Base-by-base conservation (phyloP, 2,888 invertebrate species). In the Drosophila koepferae region DNA sequence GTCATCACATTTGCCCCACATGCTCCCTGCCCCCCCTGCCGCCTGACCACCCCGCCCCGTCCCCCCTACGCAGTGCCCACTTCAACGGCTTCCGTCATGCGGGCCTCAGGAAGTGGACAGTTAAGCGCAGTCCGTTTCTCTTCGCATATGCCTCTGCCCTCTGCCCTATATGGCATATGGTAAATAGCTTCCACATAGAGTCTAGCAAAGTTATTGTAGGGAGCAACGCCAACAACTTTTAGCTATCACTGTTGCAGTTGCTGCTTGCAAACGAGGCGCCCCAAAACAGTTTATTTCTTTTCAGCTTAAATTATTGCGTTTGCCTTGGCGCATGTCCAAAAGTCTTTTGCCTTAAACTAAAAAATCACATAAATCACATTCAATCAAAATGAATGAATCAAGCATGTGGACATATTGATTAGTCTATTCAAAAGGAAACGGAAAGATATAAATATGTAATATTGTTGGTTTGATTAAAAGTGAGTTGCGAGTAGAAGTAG, bases 91-190 rank as follows among this genome's bases (percentile, higher is more conserved):
- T 82, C 88, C 88, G 89, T 81, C 75, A 86, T 90, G 86, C 83
- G 86, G 85, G 87, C 65, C 51, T 63, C 86, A 91, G 89, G 89
- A 90, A 90, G 86, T 90, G 83, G 77, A 90, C 89, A 90, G 89
- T 89, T 89, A 90, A 88, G 86, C 68, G 46, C 51, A 60, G 23
- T 59, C 41, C 40, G 41, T 28, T 43, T 20, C 71, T n/a, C 59
- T 48, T 23, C 49, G 31, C 41, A 18, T 14, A 31, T 34, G 28
- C 66, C 46, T 10, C 31, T 34, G 28, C 66, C 46, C 40, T 55
- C 28, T 54, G 55, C 44, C 63, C 38, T 46, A 54, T 44, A 34
- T 34, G 41, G 40, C 34, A 41, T 48, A 64, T 53, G 63, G 23
- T 40, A 54, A 38, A 66, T 12, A 14, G 68, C 40, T 40, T 66